phyloP scores from a whole-genome alignment of 2,113 vertebrate genomes.

The Sminthopsis crassicaudata region DNA sequence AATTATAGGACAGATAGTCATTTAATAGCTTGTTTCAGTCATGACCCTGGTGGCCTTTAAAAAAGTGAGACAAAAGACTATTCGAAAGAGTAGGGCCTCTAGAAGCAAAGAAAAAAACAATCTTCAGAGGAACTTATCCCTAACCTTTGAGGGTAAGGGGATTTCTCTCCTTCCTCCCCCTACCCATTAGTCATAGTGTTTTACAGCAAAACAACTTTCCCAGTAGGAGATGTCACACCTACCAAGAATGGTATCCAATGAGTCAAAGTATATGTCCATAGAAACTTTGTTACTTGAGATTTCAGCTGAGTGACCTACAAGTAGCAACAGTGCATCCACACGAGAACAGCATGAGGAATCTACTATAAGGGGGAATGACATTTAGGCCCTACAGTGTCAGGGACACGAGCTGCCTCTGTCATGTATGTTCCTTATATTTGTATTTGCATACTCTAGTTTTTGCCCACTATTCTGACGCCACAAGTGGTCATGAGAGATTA shows the following conservation, averaged over 20 bases:
- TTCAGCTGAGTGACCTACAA: no score
- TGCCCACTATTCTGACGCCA: no score
- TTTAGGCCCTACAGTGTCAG: no score
- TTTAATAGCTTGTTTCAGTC: neutral
- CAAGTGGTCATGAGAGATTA: no score
- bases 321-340: no score
- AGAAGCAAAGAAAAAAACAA: neutral
- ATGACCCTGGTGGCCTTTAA: neutral
- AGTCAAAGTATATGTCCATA: neutral
- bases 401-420: no score
- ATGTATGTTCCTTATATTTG: no score
- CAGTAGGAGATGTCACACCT: neutral
- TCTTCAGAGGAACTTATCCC: neutral
- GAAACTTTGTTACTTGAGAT: no score
- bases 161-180: neutral
- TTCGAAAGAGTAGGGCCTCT: neutral
- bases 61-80: neutral
- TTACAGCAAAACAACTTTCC: neutral
- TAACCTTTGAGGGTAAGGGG: neutral
- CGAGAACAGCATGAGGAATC: no score
- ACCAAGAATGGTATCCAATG: neutral
- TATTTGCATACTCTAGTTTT: no score
- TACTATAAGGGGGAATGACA: no score
- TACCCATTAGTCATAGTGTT: neutral
- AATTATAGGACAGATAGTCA: neutral